phyloP scores from a whole-genome alignment of 2,113 vertebrate genomes.

The Rynchops niger region DNA sequence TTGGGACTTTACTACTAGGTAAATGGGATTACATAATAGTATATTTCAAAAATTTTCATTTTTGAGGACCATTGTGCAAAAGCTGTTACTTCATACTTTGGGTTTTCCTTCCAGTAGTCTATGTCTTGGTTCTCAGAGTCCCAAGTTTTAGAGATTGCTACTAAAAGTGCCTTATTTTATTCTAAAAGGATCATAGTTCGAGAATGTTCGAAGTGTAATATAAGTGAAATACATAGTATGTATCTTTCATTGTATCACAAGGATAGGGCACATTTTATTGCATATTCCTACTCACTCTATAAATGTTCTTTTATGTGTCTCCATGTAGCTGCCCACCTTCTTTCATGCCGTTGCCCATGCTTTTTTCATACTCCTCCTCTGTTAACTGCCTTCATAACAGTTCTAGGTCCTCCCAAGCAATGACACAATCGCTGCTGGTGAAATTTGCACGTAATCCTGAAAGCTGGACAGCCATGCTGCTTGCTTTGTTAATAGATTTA shows the following conservation, averaged over 20 bases:
- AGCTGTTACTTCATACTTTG: not conserved
- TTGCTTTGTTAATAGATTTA: not conserved
- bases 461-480: not conserved
- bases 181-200: not conserved
- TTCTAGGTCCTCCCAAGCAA: not conserved
- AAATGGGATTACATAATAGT: not conserved
- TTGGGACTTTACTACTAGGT: not conserved
- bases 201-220: not conserved
- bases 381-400: not conserved
- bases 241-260: not conserved
- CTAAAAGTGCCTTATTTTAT: not conserved
- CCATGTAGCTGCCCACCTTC: not conserved
- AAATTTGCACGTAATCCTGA: not conserved
- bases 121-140: not conserved
- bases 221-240: not conserved
- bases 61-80: not conserved
- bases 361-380: not conserved
- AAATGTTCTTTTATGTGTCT: not conserved
- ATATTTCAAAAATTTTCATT: not conserved
- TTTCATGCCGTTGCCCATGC: not conserved
- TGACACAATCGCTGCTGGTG: not conserved
- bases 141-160: not conserved
- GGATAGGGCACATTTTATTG: not conserved
- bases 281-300: not conserved
- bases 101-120: not conserved